phyloP scores from a whole-genome alignment of 2,888 invertebrate species.

The Ophioninae sp. region DNA sequence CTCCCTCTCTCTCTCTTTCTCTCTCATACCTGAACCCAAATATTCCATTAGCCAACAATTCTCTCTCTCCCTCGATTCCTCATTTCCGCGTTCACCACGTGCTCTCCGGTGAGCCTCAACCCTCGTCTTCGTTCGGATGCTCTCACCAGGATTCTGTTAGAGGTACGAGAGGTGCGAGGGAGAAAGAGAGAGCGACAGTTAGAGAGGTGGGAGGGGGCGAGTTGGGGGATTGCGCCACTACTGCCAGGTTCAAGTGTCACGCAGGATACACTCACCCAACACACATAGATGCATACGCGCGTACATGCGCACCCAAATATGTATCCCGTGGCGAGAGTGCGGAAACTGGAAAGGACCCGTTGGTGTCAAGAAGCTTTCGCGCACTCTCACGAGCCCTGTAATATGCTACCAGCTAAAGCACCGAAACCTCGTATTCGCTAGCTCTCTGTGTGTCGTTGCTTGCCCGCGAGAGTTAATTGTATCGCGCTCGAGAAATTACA shows the following conservation, averaged over 20 bases:
- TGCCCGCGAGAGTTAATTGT: slow-evolving; percentile 57
- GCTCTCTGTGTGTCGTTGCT: slow-evolving; percentile 38
- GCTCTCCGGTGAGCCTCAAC: slow-evolving; percentile 46
- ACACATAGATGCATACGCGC: not conserved
- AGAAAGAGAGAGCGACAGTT: not conserved
- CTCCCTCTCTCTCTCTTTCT: slow-evolving; percentile 40
- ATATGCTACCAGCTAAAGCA: slow-evolving; percentile 49
- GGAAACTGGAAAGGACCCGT: slow-evolving; percentile 73
- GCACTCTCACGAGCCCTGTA: slow-evolving; percentile 55
- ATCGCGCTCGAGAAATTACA: slow-evolving; percentile 58
- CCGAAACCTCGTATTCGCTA: slow-evolving; percentile 51
- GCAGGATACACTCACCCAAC: slow-evolving; percentile 70
- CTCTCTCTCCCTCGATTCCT: slow-evolving; percentile 56
- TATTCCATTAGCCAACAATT: slow-evolving; percentile 57
- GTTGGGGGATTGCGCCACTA: slow-evolving; percentile 65
- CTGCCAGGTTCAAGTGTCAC: slow-evolving; percentile 76
- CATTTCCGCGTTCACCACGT: slow-evolving; percentile 60
- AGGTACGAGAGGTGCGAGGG: slow-evolving; percentile 18
- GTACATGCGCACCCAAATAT: slow-evolving; percentile 1
- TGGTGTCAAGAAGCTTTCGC: slow-evolving; percentile 54
- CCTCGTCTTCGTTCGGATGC: slow-evolving; percentile 44
- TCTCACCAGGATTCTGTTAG: slow-evolving; percentile 47
- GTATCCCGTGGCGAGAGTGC: slow-evolving; percentile 68
- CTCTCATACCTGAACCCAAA: slow-evolving; percentile 60
- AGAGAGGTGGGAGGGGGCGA: slow-evolving; percentile 8